Evolutionary conservation across 2,113 vertebrate genomes (phyloP).

Genomic region (Mesitornis unicolor): DNA sequence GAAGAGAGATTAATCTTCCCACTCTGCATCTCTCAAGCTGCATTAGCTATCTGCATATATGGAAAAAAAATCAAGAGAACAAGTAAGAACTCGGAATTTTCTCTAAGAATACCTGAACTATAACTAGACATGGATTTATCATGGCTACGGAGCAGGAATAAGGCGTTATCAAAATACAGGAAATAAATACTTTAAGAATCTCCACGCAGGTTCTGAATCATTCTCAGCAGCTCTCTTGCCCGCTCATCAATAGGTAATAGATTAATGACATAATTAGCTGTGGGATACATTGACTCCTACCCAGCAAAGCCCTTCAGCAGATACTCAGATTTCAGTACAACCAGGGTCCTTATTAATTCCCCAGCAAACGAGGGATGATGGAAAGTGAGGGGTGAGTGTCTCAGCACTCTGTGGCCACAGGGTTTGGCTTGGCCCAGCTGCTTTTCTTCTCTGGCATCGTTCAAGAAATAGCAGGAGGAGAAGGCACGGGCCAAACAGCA

Average conservation of each 20-base stretch:
- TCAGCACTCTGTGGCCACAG: rapidly evolving
- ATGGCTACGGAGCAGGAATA: neutral
- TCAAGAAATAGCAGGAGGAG: neutral
- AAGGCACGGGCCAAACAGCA: rapidly evolving
- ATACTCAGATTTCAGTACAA: slow-evolving; percentile 2
- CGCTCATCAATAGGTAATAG: neutral
- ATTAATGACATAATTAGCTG: slow-evolving; percentile 27
- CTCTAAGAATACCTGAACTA: neutral
- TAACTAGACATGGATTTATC: neutral
- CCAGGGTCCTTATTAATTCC: neutral
- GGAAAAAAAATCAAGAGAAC: neutral
- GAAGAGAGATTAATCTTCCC: slow-evolving; percentile 37
- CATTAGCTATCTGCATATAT: neutral
- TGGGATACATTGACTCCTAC: neutral
- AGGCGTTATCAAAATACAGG: neutral
- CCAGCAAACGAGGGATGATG: neutral
- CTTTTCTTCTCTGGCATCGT: neutral
- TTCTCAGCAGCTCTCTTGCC: neutral
- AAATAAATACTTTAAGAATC: neutral
- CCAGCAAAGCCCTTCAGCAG: slow-evolving; percentile 1
- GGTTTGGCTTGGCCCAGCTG: neutral
- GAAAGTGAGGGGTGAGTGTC: neutral
- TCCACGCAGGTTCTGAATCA: neutral
- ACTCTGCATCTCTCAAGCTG: neutral
- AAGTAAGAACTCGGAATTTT: neutral